Evolutionary conservation across 92 coral and sea anemone species (phyloP).

Genomic region (Blastomussa wellsi): DNA sequence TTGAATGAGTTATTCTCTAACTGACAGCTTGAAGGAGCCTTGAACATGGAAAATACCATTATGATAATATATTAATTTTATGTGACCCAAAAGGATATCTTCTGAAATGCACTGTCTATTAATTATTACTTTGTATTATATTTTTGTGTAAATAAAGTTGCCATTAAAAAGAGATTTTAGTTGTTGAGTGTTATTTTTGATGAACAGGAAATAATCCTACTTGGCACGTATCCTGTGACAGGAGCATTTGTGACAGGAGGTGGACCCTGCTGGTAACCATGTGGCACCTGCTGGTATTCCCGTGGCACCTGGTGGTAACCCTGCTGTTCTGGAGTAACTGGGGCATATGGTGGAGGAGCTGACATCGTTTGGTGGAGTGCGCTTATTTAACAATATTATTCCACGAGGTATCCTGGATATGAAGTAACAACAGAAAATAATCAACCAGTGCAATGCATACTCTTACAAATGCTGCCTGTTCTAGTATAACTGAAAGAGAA

Average conservation of each 20-base stretch:
- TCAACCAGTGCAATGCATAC: no score
- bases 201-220: conserved; percentile 22
- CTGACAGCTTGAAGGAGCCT: not conserved
- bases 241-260: conserved; percentile 37
- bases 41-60: not conserved
- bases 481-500: no score
- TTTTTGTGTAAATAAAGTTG: no score
- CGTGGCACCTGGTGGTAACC: not conserved
- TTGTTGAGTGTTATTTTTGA: not conserved
- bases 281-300: not conserved
- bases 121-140: no score
- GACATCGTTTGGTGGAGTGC: conserved; percentile 23
- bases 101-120: no score
- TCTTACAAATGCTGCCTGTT: no score
- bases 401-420: no score
- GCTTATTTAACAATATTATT: no score
- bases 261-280: conserved; percentile 31
- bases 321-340: not conserved
- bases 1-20: not conserved
- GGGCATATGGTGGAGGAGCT: conserved; percentile 34
- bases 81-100: no score
- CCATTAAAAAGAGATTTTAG: not conserved
- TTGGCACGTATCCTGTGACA: conserved; percentile 43
- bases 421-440: no score
- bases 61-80: no score